A percentile compares a stretch with the other conserved stretches of the same genome.
Conservation (phyloP, 2,113 vertebrate species). For the Fregata magnificens region DNA sequence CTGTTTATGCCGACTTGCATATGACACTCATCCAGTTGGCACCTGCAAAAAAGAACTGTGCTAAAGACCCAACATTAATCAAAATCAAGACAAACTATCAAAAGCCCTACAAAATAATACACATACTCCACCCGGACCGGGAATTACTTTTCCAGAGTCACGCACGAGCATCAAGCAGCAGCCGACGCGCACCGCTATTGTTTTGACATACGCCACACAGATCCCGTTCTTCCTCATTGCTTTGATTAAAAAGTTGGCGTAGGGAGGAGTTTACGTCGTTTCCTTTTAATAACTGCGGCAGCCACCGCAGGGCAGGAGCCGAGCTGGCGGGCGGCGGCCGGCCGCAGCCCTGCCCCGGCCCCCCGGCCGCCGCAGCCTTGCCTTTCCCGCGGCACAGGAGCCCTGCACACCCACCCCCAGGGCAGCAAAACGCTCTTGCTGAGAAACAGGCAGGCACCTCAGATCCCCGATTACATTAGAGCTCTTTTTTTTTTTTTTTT, state of each 20-base stretch:
- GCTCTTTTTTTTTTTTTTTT: neutral
- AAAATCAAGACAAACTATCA: neutral
- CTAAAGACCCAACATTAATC: neutral
- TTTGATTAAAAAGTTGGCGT: constrained; percentile 19
- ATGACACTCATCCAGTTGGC: neutral
- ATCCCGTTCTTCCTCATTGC: neutral
- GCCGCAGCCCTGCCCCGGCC: no score
- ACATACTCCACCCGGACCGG: neutral
- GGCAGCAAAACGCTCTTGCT: neutral
- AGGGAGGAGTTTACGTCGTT: neutral
- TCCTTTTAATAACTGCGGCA: neutral
- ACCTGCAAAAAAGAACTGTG: neutral
- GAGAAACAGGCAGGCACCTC: neutral
- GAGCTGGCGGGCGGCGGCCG: no score
- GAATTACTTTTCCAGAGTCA: constrained; percentile 44
- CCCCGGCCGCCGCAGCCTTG: no score
- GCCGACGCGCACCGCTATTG: neutral
- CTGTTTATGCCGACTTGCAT: neutral
- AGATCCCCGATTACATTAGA: neutral
- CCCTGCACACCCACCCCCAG: neutral
- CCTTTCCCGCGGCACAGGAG: neutral
- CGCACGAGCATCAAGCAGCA: neutral
- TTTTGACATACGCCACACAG: neutral
- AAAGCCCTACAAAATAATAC: neutral
- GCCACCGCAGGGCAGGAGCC: neutral